Percentiles rank a stretch among this genome's conserved stretches.
Evolutionary conservation across 2,888 invertebrate species (phyloP).

Genomic region (Conops quadrifasciatus): DNA sequence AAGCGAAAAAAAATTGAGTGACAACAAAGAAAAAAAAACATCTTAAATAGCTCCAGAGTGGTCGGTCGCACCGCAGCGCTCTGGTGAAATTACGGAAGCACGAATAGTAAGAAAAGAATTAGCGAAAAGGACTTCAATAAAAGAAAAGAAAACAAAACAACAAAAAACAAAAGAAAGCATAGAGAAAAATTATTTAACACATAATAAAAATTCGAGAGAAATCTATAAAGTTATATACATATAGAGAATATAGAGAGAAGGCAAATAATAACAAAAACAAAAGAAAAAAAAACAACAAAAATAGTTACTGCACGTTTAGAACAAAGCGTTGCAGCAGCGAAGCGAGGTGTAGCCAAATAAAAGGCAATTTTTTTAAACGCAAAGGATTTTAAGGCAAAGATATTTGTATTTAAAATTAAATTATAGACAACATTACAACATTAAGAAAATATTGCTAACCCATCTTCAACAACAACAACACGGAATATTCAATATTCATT

Average conservation of each 20-base stretch:
- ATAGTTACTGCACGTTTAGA: no score
- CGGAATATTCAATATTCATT: slow-evolving; percentile 46
- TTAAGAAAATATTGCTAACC: slow-evolving; percentile 49
- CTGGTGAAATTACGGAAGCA: not conserved
- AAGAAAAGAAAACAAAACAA: slow-evolving; percentile 22
- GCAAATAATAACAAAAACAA: slow-evolving; percentile 1
- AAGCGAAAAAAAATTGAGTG: not conserved
- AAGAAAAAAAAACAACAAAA: no score
- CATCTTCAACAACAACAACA: slow-evolving; percentile 44
- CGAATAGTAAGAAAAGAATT: not conserved
- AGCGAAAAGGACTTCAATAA: slow-evolving; percentile 8
- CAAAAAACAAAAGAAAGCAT: slow-evolving; percentile 20
- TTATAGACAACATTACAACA: slow-evolving; percentile 44
- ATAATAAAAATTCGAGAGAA: slow-evolving; percentile 36
- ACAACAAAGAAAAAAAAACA: not conserved
- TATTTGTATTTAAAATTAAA: slow-evolving; percentile 50
- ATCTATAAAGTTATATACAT: not conserved
- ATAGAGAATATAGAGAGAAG: slow-evolving; percentile 4
- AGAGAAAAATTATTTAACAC: slow-evolving; percentile 33
- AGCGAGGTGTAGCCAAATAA: slow-evolving; percentile 10
- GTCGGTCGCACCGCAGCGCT: no score
- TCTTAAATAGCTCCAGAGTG: no score
- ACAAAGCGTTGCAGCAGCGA: no score
- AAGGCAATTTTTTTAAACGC: slow-evolving; percentile 28
- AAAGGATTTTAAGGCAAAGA: slow-evolving; percentile 45